phyloP scores from a whole-genome alignment of 92 coral and sea anemone species.

The Phenganax subtilis region DNA sequence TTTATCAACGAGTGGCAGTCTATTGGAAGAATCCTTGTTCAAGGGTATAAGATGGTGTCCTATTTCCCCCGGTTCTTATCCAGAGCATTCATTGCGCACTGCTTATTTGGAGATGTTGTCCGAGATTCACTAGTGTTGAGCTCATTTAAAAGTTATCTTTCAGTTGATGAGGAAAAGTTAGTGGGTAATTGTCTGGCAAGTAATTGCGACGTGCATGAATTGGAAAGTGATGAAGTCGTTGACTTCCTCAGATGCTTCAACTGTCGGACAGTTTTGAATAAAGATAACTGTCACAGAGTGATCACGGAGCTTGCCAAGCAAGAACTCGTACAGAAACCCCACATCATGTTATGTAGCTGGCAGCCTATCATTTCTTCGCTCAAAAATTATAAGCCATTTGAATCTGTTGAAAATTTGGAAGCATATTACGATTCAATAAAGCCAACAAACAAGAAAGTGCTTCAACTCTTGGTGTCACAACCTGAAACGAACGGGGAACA shows the following conservation, averaged over 20 bases:
- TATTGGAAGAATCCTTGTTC: constrained; percentile 39
- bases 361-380: constrained; percentile 39
- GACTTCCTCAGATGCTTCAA: constrained; percentile 39
- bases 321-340: constrained; percentile 41
- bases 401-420: constrained; percentile 32
- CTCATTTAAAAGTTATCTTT: constrained; percentile 38
- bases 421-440: constrained; percentile 40
- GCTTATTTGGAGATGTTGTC: constrained; percentile 43
- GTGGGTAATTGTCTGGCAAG: constrained; percentile 11
- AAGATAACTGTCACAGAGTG: background rate
- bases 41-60: constrained; percentile 38
- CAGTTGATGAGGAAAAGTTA: constrained; percentile 32
- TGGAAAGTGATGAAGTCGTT: constrained; percentile 7
- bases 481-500: constrained; percentile 57
- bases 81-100: constrained; percentile 40
- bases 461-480: constrained; percentile 40
- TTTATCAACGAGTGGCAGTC: constrained; percentile 44
- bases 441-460: constrained; percentile 63
- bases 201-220: constrained; percentile 18
- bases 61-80: constrained; percentile 46
- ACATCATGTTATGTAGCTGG: constrained; percentile 32
- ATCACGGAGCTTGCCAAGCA: constrained; percentile 31
- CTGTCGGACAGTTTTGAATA: constrained; percentile 11
- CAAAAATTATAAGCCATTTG: constrained; percentile 48
- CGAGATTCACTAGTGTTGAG: constrained; percentile 25